Conservation (phyloP, 2,888 invertebrate genomes). For the Hetaerina titia region DNA sequence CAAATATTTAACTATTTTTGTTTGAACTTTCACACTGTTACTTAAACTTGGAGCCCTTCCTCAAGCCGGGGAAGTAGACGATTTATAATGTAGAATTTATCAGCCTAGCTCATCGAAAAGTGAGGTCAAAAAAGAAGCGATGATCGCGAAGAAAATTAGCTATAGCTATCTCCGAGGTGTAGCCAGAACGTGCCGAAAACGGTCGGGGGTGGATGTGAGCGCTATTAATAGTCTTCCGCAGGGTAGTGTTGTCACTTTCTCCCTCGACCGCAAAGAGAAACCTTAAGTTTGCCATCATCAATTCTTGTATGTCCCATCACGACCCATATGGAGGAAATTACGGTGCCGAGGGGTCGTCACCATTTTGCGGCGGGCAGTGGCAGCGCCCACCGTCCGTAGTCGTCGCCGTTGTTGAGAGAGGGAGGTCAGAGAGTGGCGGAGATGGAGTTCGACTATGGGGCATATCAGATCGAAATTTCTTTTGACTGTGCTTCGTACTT, state of each 20-base stretch:
- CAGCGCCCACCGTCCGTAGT: not conserved
- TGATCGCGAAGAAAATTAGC: not conserved
- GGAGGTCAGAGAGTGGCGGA: not conserved
- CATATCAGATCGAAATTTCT: not conserved
- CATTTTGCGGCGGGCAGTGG: not conserved
- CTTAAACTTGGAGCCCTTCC: too few species aligned
- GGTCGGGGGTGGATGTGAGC: constrained; percentile 29
- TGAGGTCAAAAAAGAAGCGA: not conserved
- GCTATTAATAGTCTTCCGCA: constrained; percentile 49
- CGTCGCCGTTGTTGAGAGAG: not conserved
- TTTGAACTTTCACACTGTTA: too few species aligned
- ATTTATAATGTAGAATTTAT: not conserved
- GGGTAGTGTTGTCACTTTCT: constrained; percentile 58
- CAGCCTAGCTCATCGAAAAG: not conserved
- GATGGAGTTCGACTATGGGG: not conserved
- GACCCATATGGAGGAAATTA: not conserved
- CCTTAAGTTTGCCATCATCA: constrained; percentile 43
- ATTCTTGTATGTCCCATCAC: constrained; percentile 41
- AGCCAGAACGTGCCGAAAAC: constrained; percentile 41
- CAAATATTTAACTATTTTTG: too few species aligned
- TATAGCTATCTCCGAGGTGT: not conserved
- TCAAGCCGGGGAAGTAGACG: too few species aligned
- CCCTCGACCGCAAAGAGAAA: constrained; percentile 48
- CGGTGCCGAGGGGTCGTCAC: not conserved
- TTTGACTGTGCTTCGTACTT: too few species aligned